These are phyloP conservation scores for Aptenodytes patagonicus DNA, from an alignment of 2,113 vertebrate species.

Conservation along the genomic window DNA sequence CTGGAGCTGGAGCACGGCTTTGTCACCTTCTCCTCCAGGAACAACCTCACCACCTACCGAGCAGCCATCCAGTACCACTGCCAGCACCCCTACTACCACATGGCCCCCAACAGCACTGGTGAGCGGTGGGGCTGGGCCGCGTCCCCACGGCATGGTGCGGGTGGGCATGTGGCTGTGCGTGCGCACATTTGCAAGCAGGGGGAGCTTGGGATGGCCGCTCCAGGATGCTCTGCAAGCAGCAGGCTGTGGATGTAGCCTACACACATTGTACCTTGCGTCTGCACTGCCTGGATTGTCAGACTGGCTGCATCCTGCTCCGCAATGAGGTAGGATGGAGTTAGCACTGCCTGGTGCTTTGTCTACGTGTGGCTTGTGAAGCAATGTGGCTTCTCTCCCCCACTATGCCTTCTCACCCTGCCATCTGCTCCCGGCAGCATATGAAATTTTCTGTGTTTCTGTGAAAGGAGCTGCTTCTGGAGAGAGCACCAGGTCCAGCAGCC, in stretches of 20 bases:
- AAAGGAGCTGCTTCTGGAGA: not conserved
- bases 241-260: not conserved
- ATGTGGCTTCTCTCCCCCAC: rapidly evolving
- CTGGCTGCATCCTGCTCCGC: not conserved
- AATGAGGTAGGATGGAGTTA: not conserved
- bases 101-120: constrained; percentile 78
- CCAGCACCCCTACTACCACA: constrained; percentile 71
- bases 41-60: constrained; percentile 85
- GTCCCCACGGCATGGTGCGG: rapidly evolving
- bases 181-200: rapidly evolving
- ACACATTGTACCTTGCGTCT: rapidly evolving
- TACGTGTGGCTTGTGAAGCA: too few relatives aligned
- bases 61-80: constrained; percentile 84
- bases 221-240: not conserved
- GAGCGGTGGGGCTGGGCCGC: not conserved
- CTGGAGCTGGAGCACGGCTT: constrained; percentile 73
- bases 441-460: not conserved
- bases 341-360: not conserved
- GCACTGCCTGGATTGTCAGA: not conserved
- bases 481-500: not conserved
- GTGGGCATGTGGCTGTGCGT: rapidly evolving
- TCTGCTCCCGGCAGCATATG: not conserved
- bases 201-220: not conserved
- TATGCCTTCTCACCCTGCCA: not conserved
- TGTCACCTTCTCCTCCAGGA: constrained; percentile 76